phyloP scores from a whole-genome alignment of 2,797 vertebrate genomes.

The Falco cherrug region DNA sequence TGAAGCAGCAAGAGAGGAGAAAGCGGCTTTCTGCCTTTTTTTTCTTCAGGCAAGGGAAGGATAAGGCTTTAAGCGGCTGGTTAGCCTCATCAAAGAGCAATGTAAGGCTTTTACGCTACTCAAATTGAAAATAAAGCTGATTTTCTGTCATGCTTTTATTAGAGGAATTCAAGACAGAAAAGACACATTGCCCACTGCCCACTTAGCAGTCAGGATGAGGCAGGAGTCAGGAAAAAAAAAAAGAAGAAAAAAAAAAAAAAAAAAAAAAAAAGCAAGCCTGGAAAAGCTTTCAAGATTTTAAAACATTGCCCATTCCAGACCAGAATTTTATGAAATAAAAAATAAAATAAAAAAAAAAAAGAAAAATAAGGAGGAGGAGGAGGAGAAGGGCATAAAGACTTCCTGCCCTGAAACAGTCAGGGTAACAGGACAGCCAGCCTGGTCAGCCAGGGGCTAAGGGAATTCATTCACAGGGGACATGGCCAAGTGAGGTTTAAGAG shows the following conservation, averaged over 20 bases:
- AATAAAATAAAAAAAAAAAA: not conserved
- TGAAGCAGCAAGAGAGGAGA: not conserved
- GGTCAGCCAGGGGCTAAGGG: not conserved
- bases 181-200: not conserved
- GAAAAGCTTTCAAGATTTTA: not conserved
- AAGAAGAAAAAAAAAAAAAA: too few species aligned
- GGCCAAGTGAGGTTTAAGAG: not conserved
- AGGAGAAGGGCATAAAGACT: not conserved
- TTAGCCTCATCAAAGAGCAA: not conserved
- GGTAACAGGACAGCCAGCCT: not conserved
- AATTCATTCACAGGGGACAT: not conserved
- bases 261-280: too few species aligned
- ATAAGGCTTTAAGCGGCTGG: not conserved
- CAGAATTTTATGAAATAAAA: not conserved
- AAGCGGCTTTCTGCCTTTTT: not conserved
- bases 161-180: slow-evolving; percentile 1
- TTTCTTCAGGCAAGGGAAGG: not conserved
- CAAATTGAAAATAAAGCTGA: slow-evolving; percentile 1
- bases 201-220: not conserved
- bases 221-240: not conserved
- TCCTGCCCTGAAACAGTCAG: not conserved
- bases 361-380: too few species aligned
- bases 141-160: not conserved
- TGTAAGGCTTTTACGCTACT: not conserved
- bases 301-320: not conserved